Evolutionary conservation across 2,888 invertebrate genomes (phyloP).

Genomic region (Cephonodes hylas): DNA sequence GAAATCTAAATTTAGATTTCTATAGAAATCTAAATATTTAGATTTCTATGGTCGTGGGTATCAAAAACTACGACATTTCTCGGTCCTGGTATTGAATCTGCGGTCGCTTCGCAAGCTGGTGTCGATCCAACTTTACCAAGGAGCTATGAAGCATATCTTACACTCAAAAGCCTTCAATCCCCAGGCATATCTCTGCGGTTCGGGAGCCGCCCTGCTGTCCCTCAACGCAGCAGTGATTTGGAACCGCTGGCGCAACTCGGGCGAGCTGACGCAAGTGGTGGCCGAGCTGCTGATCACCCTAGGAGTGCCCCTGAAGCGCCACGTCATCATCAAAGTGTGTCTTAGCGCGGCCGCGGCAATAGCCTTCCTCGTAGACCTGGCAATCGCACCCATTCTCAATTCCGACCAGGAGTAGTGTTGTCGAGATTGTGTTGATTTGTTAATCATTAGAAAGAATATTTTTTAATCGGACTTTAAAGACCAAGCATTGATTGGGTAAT

Average conservation of each 20-base stretch:
- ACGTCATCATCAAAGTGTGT: conserved; percentile 43
- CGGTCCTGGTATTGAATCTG: too few relatives aligned
- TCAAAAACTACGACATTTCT: too few relatives aligned
- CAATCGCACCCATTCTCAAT: conserved; percentile 8
- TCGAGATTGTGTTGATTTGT: too few relatives aligned
- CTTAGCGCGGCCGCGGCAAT: conserved; percentile 38
- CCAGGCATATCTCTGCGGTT: conserved; percentile 49
- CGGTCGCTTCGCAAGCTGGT: too few relatives aligned
- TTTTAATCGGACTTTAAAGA: too few relatives aligned
- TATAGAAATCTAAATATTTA: too few relatives aligned
- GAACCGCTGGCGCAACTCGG: conserved; percentile 47
- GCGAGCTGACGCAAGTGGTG: conserved; percentile 48
- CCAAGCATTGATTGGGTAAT: too few relatives aligned
- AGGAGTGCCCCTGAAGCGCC: conserved; percentile 49
- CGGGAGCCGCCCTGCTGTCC: conserved; percentile 44
- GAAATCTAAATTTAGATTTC: too few relatives aligned
- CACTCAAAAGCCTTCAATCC: neutral
- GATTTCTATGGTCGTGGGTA: too few relatives aligned
- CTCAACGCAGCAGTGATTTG: conserved; percentile 50
- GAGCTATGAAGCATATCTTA: too few relatives aligned
- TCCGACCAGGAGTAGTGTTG: neutral
- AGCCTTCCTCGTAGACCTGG: conserved; percentile 35
- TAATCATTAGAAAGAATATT: too few relatives aligned
- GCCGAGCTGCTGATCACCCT: conserved; percentile 51
- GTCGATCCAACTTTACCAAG: too few relatives aligned